Conservation (phyloP, 2,888 invertebrate genomes). For the Blastobasis adustella region DNA sequence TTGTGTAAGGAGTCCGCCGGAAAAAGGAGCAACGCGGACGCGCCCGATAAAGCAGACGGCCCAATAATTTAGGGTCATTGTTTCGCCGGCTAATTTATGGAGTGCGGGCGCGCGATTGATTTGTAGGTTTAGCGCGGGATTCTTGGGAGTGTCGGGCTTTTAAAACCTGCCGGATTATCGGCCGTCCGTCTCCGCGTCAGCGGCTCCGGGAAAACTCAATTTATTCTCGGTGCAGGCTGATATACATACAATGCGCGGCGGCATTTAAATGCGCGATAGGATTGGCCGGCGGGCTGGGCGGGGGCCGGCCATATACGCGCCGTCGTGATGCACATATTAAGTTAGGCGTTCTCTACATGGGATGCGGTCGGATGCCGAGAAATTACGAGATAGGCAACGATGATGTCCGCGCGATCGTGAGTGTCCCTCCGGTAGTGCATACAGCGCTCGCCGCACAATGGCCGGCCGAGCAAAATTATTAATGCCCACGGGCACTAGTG, state of each 20-base stretch:
- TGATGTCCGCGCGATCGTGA: slow-evolving; percentile 57
- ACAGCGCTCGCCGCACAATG: slow-evolving; percentile 39
- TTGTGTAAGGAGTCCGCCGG: slow-evolving; percentile 61
- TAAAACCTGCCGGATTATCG: slow-evolving; percentile 31
- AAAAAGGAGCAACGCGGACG: slow-evolving; percentile 59
- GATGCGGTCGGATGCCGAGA: slow-evolving; percentile 45
- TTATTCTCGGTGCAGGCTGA: slow-evolving; percentile 55
- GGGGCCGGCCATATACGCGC: slow-evolving; percentile 59
- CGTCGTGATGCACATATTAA: slow-evolving; percentile 74
- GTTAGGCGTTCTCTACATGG: slow-evolving; percentile 64
- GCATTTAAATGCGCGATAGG: slow-evolving; percentile 67
- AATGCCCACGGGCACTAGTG: slow-evolving; percentile 43
- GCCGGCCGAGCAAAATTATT: slow-evolving; percentile 44
- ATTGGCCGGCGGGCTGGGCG: slow-evolving; percentile 60
- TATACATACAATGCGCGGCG: slow-evolving; percentile 69
- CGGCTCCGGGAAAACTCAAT: slow-evolving; percentile 47
- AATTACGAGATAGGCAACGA: slow-evolving; percentile 58
- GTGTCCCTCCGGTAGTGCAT: slow-evolving; percentile 38
- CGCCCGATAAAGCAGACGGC: slow-evolving; percentile 62
- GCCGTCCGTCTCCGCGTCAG: slow-evolving; percentile 38
- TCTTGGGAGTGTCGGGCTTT: slow-evolving; percentile 49
- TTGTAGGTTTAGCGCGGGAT: slow-evolving; percentile 61
- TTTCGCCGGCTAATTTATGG: slow-evolving; percentile 70
- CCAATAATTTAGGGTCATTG: slow-evolving; percentile 74
- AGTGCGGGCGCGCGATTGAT: slow-evolving; percentile 69